Evolutionary conservation across 2,113 vertebrate genomes (phyloP).

Genomic region (Eulemur macaco): DNA sequence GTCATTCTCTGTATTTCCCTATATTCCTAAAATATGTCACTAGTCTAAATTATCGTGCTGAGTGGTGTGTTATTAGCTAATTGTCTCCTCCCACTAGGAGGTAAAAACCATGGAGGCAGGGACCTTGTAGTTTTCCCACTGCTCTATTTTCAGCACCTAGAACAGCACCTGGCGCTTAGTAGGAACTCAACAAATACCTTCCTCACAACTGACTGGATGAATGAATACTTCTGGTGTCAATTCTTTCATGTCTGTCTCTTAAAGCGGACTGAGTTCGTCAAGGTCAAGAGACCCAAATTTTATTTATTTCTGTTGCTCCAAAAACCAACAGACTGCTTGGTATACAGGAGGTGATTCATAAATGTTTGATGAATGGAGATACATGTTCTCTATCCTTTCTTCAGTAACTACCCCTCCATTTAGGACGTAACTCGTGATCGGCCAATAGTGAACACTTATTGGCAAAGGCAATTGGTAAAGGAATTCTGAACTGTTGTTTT

Average conservation of each 20-base stretch:
- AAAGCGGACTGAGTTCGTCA: background rate
- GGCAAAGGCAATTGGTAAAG: background rate
- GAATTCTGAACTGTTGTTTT: background rate
- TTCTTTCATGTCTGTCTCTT: background rate
- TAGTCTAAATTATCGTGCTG: background rate
- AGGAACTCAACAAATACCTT: background rate
- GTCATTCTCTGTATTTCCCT: background rate
- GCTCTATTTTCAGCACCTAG: background rate
- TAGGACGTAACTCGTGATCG: background rate
- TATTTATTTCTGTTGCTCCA: background rate
- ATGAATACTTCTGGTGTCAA: background rate
- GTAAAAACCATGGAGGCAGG: background rate
- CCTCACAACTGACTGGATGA: background rate
- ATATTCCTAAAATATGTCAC: background rate
- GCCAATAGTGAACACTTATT: background rate
- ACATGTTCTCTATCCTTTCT: background rate
- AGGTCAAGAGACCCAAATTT: background rate
- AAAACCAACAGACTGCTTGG: background rate
- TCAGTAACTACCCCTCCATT: background rate
- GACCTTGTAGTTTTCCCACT: background rate
- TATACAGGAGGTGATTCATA: background rate
- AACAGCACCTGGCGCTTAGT: background rate
- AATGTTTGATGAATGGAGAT: background rate
- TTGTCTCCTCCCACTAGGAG: background rate
- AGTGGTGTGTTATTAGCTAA: background rate